phyloP scores from a whole-genome alignment of 2,888 invertebrate species.

The Timandra comae region DNA sequence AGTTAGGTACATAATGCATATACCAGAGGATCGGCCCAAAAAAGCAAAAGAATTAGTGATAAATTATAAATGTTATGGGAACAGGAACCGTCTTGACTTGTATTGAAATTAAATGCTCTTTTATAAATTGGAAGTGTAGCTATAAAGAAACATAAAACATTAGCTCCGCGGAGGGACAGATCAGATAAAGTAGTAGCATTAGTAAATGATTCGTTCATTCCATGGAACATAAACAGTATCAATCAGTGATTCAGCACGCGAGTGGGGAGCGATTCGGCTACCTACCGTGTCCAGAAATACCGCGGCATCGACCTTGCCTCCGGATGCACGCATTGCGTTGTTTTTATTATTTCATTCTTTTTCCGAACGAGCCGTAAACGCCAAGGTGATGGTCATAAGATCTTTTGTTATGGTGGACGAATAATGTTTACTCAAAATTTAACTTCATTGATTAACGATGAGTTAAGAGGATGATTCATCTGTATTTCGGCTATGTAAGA shows the following conservation, averaged over 20 bases:
- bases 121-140: too few species aligned
- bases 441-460: too few species aligned
- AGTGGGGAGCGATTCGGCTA: constrained; percentile 28
- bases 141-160: too few species aligned
- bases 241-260: constrained; percentile 53
- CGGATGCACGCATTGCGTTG: constrained; percentile 58
- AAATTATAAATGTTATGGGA: too few species aligned
- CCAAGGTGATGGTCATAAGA: constrained; percentile 60
- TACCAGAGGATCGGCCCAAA: too few species aligned
- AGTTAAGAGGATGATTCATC: too few species aligned
- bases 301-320: constrained; percentile 68
- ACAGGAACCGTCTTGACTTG: too few species aligned
- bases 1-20: too few species aligned
- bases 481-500: too few species aligned
- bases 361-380: constrained; percentile 46
- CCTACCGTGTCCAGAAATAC: constrained; percentile 65
- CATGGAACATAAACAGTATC: constrained; percentile 45
- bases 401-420: constrained; percentile 13
- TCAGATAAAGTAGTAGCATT: constrained; percentile 31
- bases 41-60: too few species aligned
- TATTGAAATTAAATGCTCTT: too few species aligned
- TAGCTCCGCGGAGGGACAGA: neutral
- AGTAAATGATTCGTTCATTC: constrained; percentile 38
- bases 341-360: constrained; percentile 63
- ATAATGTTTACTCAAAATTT: too few species aligned